Conservation (phyloP, 2,797 vertebrate species). For the Syndactyla subalaris region DNA sequence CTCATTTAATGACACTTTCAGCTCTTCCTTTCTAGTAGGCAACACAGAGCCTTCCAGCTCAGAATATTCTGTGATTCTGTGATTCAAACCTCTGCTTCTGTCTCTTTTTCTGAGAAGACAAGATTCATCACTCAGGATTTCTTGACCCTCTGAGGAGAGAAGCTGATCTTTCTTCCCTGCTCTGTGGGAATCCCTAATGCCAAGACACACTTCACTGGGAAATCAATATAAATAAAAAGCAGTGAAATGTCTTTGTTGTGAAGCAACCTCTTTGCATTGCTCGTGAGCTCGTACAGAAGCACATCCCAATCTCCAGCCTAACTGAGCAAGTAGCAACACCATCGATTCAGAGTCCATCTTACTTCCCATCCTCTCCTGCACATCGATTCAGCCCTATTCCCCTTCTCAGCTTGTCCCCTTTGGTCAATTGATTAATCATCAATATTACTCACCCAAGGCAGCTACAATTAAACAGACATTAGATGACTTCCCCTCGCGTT, state of each 20-base stretch:
- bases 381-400: slow-evolving; percentile 33
- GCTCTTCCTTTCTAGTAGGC: not conserved
- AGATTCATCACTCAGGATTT: slow-evolving; percentile 64
- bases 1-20: not conserved
- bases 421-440: slow-evolving; percentile 65
- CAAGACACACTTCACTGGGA: slow-evolving; percentile 72
- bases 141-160: slow-evolving; percentile 63
- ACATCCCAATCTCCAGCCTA: slow-evolving; percentile 47
- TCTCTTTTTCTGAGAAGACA: slow-evolving; percentile 39
- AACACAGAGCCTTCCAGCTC: not conserved
- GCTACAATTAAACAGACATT: slow-evolving; percentile 57
- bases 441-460: slow-evolving; percentile 56
- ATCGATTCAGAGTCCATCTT: slow-evolving; percentile 56
- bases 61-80: not conserved
- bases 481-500: slow-evolving; percentile 21
- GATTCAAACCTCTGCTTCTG: not conserved
- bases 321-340: slow-evolving; percentile 53
- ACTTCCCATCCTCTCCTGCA: slow-evolving; percentile 25
- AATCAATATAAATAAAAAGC: slow-evolving; percentile 77
- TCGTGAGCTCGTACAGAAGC: slow-evolving; percentile 39
- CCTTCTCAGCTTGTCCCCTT: slow-evolving; percentile 52
- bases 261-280: slow-evolving; percentile 48
- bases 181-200: slow-evolving; percentile 71
- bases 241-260: slow-evolving; percentile 73
- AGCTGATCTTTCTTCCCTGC: slow-evolving; percentile 59